Percentiles rank a stretch among this genome's conserved stretches.
phyloP scores from a whole-genome alignment of 1,140 invertebrate genomes.

The Drosophila pruinosa region DNA sequence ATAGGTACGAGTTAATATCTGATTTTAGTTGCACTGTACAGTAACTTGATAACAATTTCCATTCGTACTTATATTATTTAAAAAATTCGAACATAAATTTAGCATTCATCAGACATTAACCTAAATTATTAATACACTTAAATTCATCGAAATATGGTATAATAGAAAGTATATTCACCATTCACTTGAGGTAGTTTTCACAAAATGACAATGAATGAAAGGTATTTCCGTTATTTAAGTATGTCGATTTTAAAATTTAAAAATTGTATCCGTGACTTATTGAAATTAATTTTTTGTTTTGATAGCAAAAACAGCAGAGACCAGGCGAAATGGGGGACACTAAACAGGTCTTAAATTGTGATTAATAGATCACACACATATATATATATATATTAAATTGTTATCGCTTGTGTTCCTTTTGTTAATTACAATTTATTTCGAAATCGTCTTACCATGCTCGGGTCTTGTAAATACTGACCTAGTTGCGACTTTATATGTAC shows the following conservation, averaged over 20 bases:
- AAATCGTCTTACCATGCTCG: not conserved
- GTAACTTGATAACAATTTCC: too few species aligned
- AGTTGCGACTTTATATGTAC: not conserved
- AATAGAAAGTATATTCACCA: too few species aligned
- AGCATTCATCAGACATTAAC: too few species aligned
- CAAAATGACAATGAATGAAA: too few species aligned
- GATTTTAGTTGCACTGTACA: too few species aligned
- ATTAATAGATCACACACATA: slow-evolving; percentile 37
- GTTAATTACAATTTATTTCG: not conserved
- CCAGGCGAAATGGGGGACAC: slow-evolving; percentile 84
- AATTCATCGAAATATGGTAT: too few species aligned
- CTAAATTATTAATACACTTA: too few species aligned
- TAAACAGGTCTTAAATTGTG: slow-evolving; percentile 83
- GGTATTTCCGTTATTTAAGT: too few species aligned
- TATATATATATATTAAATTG: slow-evolving; percentile 12
- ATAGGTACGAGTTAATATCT: too few species aligned
- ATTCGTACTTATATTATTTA: too few species aligned
- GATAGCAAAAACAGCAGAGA: slow-evolving; percentile 83
- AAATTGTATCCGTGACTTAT: not conserved
- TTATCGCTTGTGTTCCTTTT: slow-evolving; percentile 53
- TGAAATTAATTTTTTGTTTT: slow-evolving; percentile 24
- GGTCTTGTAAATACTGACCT: not conserved
- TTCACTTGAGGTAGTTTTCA: too few species aligned
- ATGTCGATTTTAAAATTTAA: not conserved
- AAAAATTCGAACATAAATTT: too few species aligned